phyloP scores from a whole-genome alignment of 2,797 vertebrate genomes.

The Halcyon smyrnensis region DNA sequence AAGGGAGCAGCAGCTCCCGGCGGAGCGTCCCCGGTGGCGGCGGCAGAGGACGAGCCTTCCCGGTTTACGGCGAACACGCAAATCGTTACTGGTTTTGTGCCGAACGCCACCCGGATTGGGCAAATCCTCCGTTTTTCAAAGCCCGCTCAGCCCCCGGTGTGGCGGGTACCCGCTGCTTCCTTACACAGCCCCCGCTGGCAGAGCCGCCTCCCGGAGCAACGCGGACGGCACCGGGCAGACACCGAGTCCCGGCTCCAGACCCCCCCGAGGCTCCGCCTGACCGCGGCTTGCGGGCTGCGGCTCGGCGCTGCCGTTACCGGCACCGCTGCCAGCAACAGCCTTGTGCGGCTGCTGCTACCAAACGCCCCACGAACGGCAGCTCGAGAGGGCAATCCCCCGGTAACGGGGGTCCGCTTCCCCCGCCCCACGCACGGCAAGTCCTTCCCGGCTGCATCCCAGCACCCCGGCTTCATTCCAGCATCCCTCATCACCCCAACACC shows the following conservation, averaged over 20 bases:
- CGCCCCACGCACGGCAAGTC: too few relatives aligned
- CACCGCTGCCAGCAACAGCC: neutral
- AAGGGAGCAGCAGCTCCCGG: too few relatives aligned
- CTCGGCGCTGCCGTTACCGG: neutral
- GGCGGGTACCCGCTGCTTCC: too few relatives aligned
- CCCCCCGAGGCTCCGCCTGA: neutral
- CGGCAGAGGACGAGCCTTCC: too few relatives aligned
- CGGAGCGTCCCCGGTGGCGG: too few relatives aligned
- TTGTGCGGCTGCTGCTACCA: neutral
- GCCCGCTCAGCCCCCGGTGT: too few relatives aligned
- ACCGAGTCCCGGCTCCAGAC: neutral
- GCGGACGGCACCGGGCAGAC: neutral
- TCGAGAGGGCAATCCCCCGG: neutral
- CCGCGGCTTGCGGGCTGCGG: neutral
- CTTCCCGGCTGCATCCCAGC: neutral
- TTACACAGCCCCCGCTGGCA: too few relatives aligned
- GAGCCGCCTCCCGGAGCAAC: too few relatives aligned
- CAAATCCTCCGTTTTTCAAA: too few relatives aligned
- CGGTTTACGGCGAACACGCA: too few relatives aligned
- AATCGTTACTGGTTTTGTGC: too few relatives aligned
- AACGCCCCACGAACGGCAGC: accelerated
- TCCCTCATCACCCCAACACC: neutral
- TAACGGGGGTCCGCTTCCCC: neutral
- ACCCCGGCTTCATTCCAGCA: neutral
- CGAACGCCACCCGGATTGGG: too few relatives aligned